Base-by-base conservation (phyloP, 2,888 invertebrate species). In the Argynnis bischoffii region DNA sequence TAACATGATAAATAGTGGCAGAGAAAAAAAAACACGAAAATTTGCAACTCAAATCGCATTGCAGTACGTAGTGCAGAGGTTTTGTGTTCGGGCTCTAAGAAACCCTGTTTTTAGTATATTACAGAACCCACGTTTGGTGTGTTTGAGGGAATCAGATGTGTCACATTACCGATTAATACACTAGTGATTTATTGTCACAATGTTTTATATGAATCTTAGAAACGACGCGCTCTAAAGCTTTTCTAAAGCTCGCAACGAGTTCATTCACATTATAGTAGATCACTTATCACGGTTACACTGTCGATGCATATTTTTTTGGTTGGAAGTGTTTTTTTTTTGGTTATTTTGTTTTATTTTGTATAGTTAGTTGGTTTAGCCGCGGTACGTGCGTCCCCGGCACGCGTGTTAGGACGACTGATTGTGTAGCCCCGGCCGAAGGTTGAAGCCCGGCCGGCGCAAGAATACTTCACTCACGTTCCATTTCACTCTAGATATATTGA, bases 41-140 rank as follows among this genome's bases (percentile, higher is more conserved):
- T 90, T 91, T 89, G 91, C 92, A 92, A 90, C 84, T 85, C 90
- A 92, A 91, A 92, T 91, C 89, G 89, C 91, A 92, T 88, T 92
- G 92, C 92, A 92, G 92, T 89, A 83, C 86, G 85, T 86, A 87
- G 90, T 92, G 92, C 92, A 91, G 92, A 88, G 89, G 86, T 92
- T 92, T 91, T 91, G 89, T 90, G 84, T 86, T 85, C 85, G 86
- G 82, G 85, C 83, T 85, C 82, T 88, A 90, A 90, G 89, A 87
- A 90, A 89, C 85, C 84, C 81, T 81, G 90, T 92, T 90, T 88
- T 88, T 91, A 92, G 91, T 90, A 89, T 87, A 85, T 82, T 88
- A 85, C 79, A 84, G 84, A 81, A 81, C 76, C 79, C 83, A 81
- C 83, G 83, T 51, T 18, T 4, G 79, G n/a, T 80, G 79, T 2